Evolutionary conservation across 1,140 invertebrate genomes (phyloP), one percentile per base, ranked within the genome.

Genomic region (Zophobas morio): DNA sequence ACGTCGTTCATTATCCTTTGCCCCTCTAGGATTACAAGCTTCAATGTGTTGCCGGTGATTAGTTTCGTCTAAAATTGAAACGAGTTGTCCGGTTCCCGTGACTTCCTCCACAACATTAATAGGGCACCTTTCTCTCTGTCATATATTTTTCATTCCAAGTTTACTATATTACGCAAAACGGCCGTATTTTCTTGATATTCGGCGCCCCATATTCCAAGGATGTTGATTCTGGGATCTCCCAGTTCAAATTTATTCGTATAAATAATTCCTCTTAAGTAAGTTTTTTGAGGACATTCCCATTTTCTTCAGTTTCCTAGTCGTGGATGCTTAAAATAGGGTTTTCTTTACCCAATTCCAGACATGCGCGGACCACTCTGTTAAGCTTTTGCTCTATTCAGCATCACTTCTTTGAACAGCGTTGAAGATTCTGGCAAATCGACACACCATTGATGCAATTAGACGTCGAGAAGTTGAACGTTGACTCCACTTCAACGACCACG

Each of bases 321-420:
- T 99, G 96, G 79, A 98, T 98, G 88, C 95, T 96, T 56, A 96
- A 88, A 81, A 99, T 98, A 1, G 97, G 98, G 89, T 99, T 99
- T 0, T 89, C 86, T 1, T 90, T 87, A 20, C 92, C 91, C 82
- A 92, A 85, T 88, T 99, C 98, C 1, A 96, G 88, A 85, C 98
- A 99, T 1, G 95, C 96, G 78, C 98, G 89, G 0, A 99, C 95
- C 2, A 99, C 91, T 77, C 98, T 88, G 86, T 99, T 99, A 5
- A 99, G 84, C 87, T 99, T 99, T 84, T 99, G 97, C 81, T 98
- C 98, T 98, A 99, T 99, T 99, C 98, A 0, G 98, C 94, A 89
- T 99, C 98, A 46, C 98, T 96, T 84, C 98, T 90, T 88, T 99
- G 98, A 0, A 99, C 98, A 1, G 98, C 98, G 81, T 95, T 96